Conservation (phyloP, 1,140 invertebrate genomes). For the Aphelinus certus region DNA sequence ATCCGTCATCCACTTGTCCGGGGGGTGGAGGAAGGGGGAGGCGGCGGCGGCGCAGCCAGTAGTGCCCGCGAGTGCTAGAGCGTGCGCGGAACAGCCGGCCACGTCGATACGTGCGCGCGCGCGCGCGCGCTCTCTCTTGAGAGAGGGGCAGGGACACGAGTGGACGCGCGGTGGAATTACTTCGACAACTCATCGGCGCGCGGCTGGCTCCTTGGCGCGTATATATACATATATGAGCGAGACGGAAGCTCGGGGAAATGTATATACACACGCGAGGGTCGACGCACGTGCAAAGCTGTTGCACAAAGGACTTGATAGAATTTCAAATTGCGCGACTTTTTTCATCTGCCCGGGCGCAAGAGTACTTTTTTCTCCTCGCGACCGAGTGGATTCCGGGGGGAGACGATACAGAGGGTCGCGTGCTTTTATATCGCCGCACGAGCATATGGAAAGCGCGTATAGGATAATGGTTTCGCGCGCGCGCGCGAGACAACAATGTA, state of each 20-base stretch:
- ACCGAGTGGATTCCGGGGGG: no score
- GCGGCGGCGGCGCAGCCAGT: background rate
- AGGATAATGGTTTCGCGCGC: no score
- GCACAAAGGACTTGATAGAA: slow-evolving; percentile 4
- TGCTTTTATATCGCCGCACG: no score
- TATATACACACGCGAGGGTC: background rate
- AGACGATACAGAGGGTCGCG: no score
- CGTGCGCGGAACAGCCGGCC: background rate
- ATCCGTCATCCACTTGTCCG: slow-evolving; percentile 14
- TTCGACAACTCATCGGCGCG: background rate
- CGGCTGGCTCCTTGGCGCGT: no score
- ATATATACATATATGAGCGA: no score
- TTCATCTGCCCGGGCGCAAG: no score
- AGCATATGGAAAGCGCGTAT: no score
- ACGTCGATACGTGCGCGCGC: background rate
- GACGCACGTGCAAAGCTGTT: background rate
- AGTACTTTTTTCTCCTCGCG: no score
- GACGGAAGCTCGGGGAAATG: background rate
- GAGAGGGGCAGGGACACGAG: background rate
- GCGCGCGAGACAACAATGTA: no score
- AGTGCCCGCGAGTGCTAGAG: background rate
- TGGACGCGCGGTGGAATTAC: slow-evolving; percentile 3
- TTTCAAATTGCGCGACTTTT: background rate
- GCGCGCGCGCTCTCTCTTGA: background rate
- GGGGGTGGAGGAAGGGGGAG: no score